Percentiles rank a stretch among this genome's conserved stretches.
phyloP scores from a whole-genome alignment of 1,140 invertebrate species.

The Halictus rubicundus region DNA sequence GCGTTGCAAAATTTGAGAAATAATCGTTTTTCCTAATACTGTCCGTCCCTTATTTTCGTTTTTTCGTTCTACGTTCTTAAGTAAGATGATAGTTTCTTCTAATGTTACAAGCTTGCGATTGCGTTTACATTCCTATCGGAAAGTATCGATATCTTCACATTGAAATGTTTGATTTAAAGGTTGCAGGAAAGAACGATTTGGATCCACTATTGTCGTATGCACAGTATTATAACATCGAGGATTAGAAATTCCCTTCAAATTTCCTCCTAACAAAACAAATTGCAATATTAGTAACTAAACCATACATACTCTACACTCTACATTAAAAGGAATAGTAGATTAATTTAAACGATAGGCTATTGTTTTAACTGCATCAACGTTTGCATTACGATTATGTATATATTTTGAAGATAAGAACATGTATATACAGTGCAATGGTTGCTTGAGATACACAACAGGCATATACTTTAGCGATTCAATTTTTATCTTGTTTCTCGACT shows the following conservation, averaged over 20 bases:
- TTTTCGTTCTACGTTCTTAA: not conserved
- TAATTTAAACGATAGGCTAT: slow-evolving; percentile 21
- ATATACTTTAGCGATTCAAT: slow-evolving; percentile 33
- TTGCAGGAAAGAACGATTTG: slow-evolving; percentile 1
- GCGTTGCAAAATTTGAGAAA: slow-evolving; percentile 8
- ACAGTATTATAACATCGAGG: slow-evolving; percentile 37
- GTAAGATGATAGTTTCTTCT: not conserved
- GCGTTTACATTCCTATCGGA: slow-evolving; percentile 6
- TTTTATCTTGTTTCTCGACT: slow-evolving; percentile 38
- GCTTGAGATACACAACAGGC: slow-evolving; percentile 35
- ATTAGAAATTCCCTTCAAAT: slow-evolving; percentile 30
- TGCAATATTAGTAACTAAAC: slow-evolving; percentile 60
- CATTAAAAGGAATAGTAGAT: slow-evolving; percentile 11
- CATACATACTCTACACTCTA: slow-evolving; percentile 48
- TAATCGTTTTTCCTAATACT: not conserved
- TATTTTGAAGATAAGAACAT: slow-evolving; percentile 22
- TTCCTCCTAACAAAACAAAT: slow-evolving; percentile 39
- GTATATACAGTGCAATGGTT: slow-evolving; percentile 52
- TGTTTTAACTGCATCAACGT: slow-evolving; percentile 9
- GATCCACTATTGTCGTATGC: slow-evolving; percentile 21
- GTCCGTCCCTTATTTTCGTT: slow-evolving; percentile 22
- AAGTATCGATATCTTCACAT: slow-evolving; percentile 3
- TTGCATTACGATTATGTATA: slow-evolving; percentile 14
- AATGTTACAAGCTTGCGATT: slow-evolving; percentile 2
- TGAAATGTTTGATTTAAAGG: not conserved